phyloP scores from a whole-genome alignment of 1,140 invertebrate species.

The Portunus trituberculatus region DNA sequence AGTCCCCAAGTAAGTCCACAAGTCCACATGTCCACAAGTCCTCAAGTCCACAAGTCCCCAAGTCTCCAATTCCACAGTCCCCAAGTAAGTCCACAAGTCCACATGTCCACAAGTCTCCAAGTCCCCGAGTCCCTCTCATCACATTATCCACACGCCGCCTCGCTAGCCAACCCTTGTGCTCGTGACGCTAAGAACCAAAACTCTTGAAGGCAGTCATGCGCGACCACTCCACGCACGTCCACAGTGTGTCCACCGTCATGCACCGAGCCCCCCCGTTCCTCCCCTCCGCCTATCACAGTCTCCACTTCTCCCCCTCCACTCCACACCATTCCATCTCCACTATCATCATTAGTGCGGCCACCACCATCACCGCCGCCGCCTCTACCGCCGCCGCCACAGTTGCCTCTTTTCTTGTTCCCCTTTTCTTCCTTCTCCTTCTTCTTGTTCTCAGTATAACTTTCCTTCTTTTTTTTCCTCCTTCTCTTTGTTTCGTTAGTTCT shows the following conservation, averaged over 20 bases:
- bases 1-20: too few relatives aligned
- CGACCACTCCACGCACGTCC: background rate
- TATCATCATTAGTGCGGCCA: background rate
- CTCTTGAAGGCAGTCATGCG: background rate
- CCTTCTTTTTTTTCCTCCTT: background rate
- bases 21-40: too few relatives aligned
- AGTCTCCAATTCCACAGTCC: too few relatives aligned
- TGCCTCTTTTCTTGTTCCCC: background rate
- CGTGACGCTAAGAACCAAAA: too few relatives aligned
- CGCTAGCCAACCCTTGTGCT: background rate
- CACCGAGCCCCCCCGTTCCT: background rate
- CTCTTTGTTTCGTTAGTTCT: slow-evolving; percentile 28
- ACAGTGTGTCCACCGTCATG: background rate
- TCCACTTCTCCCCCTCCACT: background rate
- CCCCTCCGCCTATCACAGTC: background rate
- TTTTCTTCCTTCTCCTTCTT: background rate
- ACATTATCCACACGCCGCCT: background rate
- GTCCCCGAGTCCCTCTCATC: too few relatives aligned
- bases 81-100: too few relatives aligned
- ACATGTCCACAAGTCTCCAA: too few relatives aligned
- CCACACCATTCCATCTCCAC: slow-evolving; percentile 4
- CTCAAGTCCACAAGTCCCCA: too few relatives aligned
- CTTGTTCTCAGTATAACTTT: background rate
- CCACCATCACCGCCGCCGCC: background rate
- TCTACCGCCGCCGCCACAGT: background rate